A percentile compares a stretch with the other conserved stretches of the same genome.
Conservation (phyloP, 64 coral and sea anemone genomes). For the Actinia equina region DNA sequence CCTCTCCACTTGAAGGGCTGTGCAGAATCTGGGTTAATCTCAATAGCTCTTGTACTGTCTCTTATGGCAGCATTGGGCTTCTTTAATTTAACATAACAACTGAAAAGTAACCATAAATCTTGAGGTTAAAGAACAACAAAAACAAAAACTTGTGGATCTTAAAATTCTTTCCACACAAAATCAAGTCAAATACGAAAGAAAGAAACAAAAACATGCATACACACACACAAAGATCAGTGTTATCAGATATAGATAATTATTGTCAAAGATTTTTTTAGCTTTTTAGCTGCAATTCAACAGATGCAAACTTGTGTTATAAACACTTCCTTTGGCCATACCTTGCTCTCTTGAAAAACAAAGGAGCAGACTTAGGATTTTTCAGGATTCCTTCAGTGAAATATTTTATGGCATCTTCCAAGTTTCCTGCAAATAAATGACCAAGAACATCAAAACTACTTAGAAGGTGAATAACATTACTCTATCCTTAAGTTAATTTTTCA, state of each 20-base stretch:
- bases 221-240: too few relatives aligned
- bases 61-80: slow-evolving; percentile 98
- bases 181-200: too few relatives aligned
- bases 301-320: background rate
- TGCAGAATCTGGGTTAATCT: slow-evolving; percentile 93
- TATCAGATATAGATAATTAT: too few relatives aligned
- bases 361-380: slow-evolving; percentile 82
- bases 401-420: slow-evolving; percentile 77
- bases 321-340: slow-evolving; percentile 34
- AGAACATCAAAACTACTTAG: background rate
- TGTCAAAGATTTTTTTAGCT: too few relatives aligned
- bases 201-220: too few relatives aligned
- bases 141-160: background rate
- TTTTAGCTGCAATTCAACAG: too few relatives aligned
- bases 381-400: slow-evolving; percentile 88
- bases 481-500: too few relatives aligned
- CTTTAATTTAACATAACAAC: slow-evolving; percentile 72
- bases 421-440: slow-evolving; percentile 36
- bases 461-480: background rate
- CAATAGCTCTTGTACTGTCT: slow-evolving; percentile 75
- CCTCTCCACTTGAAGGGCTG: slow-evolving; percentile 98
- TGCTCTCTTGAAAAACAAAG: slow-evolving; percentile 87
- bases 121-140: background rate
- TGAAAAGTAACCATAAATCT: slow-evolving; percentile 13
- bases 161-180: too few relatives aligned